Percentiles rank a stretch among this genome's conserved stretches.
Conservation (phyloP, 2,797 vertebrate genomes). For the Coracias cyanogaster region DNA sequence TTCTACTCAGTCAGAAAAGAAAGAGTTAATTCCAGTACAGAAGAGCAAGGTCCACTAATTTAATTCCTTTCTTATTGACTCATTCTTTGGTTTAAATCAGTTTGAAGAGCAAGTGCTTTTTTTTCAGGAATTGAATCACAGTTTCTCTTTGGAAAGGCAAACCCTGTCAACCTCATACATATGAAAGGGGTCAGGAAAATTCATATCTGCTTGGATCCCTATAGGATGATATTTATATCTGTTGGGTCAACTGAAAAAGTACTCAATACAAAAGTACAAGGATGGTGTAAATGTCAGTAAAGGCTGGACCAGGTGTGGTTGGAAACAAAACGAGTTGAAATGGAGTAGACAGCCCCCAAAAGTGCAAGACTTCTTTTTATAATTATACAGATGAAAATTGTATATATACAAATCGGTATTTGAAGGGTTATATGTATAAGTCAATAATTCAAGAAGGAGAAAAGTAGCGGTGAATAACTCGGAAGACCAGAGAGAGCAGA, state of each 20-base stretch:
- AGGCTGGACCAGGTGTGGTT: background rate
- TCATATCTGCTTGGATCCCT: background rate
- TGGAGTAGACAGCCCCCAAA: background rate
- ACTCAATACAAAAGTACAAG: background rate
- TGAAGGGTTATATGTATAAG: background rate
- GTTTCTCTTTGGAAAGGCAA: constrained; percentile 8
- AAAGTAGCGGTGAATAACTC: background rate
- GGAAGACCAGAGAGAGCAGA: background rate
- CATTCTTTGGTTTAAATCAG: background rate
- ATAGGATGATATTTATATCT: background rate
- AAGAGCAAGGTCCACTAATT: background rate
- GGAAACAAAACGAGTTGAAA: background rate
- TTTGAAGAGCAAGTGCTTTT: background rate
- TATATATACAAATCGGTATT: background rate
- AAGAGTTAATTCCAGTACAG: background rate
- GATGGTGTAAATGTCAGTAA: background rate
- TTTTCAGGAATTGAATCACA: background rate
- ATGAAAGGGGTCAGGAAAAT: constrained; percentile 36
- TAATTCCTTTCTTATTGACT: background rate
- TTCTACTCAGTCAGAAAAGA: background rate
- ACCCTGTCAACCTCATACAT: background rate
- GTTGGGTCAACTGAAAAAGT: background rate
- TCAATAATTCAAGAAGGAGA: background rate
- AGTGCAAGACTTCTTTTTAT: background rate
- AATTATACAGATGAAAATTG: background rate